Evolutionary conservation across 2,797 vertebrate species (phyloP).

Genomic region (Tinamus major): DNA sequence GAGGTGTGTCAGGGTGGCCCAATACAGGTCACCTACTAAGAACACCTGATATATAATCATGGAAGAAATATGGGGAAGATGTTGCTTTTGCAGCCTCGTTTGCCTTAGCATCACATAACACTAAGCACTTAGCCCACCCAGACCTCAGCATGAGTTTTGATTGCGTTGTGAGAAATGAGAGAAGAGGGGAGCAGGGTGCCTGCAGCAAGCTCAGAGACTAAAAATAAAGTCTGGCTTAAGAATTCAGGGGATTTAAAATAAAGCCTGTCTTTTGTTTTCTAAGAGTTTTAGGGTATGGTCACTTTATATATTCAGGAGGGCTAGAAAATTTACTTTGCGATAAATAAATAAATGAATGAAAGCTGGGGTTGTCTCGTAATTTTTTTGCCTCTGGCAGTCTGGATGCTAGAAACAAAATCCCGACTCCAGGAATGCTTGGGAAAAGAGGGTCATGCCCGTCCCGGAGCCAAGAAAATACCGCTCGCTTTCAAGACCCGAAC

Average conservation of each 20-base stretch:
- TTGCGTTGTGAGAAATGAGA: constrained; percentile 9
- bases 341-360: background rate
- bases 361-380: background rate
- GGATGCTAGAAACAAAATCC: background rate
- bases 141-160: constrained; percentile 29
- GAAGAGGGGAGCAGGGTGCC: background rate
- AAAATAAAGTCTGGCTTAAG: background rate
- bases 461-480: background rate
- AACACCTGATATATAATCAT: background rate
- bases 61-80: background rate
- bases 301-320: background rate
- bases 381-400: background rate
- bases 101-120: background rate
- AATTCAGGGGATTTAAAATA: background rate
- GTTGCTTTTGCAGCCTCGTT: background rate
- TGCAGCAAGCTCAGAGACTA: background rate
- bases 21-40: background rate
- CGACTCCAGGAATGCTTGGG: background rate
- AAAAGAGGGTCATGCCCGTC: background rate
- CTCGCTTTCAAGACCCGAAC: no score
- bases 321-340: background rate
- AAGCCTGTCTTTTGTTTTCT: background rate
- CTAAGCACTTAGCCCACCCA: background rate
- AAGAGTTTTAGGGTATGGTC: background rate
- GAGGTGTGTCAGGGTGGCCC: background rate